Evolutionary conservation across 2,888 invertebrate genomes (phyloP), one percentile per base, ranked within the genome.

Genomic region (Lypha dubia): DNA sequence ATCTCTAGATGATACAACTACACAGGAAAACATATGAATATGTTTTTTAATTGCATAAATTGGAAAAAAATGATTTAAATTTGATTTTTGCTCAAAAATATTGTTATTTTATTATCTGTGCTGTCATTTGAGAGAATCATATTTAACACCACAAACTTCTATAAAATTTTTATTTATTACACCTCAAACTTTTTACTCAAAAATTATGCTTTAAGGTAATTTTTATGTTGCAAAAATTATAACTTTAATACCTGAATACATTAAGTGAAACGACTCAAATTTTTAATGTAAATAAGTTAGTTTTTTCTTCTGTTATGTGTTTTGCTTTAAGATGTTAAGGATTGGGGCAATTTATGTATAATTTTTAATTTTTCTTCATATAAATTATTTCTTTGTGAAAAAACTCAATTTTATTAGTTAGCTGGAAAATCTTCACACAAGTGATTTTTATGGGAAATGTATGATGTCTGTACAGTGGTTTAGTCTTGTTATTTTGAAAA

Each of bases 331-430:
- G 35, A 8, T 35, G 6, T 35, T 35, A 35, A 8, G 11, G 4
- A 20, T 49, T 35, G 17, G 28, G 24, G 22, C 15, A 24, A 44
- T 44, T 51, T 35, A 11, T 28, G 15, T 32, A 35, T 8, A n/a
- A 35, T 6, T 6, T 35, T 5, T 9, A 35, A 35, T 35, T 35
- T 11, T 68, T 22, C 22, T 32, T 38, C 32, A 4, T 9, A 5
- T 38, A 53, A 73, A 49, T 62, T 49, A 49, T 49, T 46, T 8
- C 35, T 35, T 28, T 28, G 2, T 28, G 28, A 20, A n/a, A n/a
- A n/a, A n/a, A n/a, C n/a, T n/a, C n/a, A n/a, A n/a, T n/a, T n/a
- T n/a, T n/a, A n/a, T n/a, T n/a, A n/a, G n/a, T n/a, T n/a, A n/a
- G n/a, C n/a, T n/a, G n/a, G n/a, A n/a, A n/a, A n/a, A n/a, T n/a